Percentiles rank a stretch among this genome's conserved stretches.
Evolutionary conservation across 2,888 invertebrate species (phyloP).

Genomic region (Cylloceria caligata): DNA sequence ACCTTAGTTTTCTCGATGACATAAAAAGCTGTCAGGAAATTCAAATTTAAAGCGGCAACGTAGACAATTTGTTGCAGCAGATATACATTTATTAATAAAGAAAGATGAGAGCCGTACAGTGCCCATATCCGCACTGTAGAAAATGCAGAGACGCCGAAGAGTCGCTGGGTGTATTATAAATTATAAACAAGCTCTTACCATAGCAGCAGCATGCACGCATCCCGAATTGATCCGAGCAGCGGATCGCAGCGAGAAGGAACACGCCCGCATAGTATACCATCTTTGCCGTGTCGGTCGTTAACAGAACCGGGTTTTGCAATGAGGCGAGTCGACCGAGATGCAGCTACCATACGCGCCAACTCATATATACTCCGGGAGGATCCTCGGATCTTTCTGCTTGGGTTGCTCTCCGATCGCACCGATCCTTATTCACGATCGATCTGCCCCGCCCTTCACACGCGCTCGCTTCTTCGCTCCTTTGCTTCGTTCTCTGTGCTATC

Average conservation of each 20-base stretch:
- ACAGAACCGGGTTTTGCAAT: slow-evolving; percentile 68
- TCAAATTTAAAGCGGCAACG: slow-evolving; percentile 20
- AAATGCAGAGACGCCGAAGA: slow-evolving; percentile 7
- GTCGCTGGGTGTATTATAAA: slow-evolving; percentile 52
- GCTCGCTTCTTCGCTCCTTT: slow-evolving; percentile 39
- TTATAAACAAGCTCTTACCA: slow-evolving; percentile 60
- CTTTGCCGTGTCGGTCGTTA: slow-evolving; percentile 64
- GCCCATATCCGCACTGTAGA: slow-evolving; percentile 22
- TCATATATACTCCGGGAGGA: slow-evolving; percentile 43
- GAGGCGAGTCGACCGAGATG: slow-evolving; percentile 60
- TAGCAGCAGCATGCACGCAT: slow-evolving; percentile 43
- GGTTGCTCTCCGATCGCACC: slow-evolving; percentile 51
- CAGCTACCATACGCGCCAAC: slow-evolving; percentile 66
- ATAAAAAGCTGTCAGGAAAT: slow-evolving; percentile 26
- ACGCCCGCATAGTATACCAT: slow-evolving; percentile 61
- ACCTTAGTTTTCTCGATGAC: slow-evolving; percentile 30
- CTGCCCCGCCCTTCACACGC: slow-evolving; percentile 67
- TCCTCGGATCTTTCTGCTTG: slow-evolving; percentile 46
- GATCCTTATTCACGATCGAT: slow-evolving; percentile 71
- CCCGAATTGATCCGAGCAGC: slow-evolving; percentile 72
- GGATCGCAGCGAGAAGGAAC: slow-evolving; percentile 35
- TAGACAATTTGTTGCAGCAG: slow-evolving; percentile 18
- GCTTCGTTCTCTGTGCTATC: slow-evolving; percentile 10
- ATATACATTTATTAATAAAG: slow-evolving; percentile 29
- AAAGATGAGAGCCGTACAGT: slow-evolving; percentile 17